phyloP scores from a whole-genome alignment of 2,888 invertebrate species.

The Aphidoletes aphidimyza region DNA sequence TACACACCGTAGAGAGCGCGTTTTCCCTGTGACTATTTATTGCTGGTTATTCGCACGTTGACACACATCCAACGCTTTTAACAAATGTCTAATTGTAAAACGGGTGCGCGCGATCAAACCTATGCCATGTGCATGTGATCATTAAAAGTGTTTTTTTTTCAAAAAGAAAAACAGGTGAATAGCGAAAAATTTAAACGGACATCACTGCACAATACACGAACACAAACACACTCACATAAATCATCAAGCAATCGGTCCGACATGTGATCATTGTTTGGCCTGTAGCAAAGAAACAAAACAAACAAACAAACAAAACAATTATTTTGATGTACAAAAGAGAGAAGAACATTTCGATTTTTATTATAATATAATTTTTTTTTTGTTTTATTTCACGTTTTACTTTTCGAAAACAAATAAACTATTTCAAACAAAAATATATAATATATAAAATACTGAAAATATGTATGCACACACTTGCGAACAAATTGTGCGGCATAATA shows the following conservation, averaged over 20 bases:
- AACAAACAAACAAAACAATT: too few relatives aligned
- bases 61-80: neutral
- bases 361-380: too few relatives aligned
- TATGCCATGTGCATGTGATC: neutral
- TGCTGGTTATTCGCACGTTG: neutral
- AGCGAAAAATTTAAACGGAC: neutral
- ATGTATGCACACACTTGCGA: slow-evolving; percentile 22
- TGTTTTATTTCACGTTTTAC: too few relatives aligned
- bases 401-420: too few relatives aligned
- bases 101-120: neutral
- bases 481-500: too few relatives aligned
- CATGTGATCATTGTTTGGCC: slow-evolving; percentile 45
- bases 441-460: slow-evolving; percentile 20
- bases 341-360: too few relatives aligned
- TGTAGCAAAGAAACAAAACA: too few relatives aligned
- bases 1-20: too few relatives aligned
- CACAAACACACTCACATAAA: neutral
- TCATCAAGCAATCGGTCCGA: slow-evolving; percentile 39
- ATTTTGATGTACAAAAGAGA: too few relatives aligned
- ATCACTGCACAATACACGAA: neutral
- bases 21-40: too few relatives aligned
- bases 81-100: neutral
- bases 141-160: neutral
- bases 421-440: neutral
- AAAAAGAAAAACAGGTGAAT: slow-evolving; percentile 39